A percentile compares a stretch with the other conserved stretches of the same genome.
phyloP scores from a whole-genome alignment of 1,140 invertebrate genomes.

The Euschistus heros region DNA sequence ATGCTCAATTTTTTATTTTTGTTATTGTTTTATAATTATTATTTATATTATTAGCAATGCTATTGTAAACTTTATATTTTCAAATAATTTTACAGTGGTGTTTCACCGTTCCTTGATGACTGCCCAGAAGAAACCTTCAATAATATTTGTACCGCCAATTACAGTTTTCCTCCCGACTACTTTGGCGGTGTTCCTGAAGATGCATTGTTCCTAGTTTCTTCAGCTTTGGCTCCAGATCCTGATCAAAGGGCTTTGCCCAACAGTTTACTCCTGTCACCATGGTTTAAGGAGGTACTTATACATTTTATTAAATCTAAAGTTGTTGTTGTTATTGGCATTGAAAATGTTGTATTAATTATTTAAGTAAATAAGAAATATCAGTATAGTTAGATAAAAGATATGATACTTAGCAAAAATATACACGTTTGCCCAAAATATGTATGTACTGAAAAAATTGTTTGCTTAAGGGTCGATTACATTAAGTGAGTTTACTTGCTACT shows the following conservation, averaged over 20 bases:
- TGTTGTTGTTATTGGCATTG: not conserved
- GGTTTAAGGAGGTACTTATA: not conserved
- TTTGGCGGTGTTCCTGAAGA: conserved; percentile 4
- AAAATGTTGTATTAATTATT: not conserved
- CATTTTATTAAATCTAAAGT: not conserved
- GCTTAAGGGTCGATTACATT: too few relatives aligned
- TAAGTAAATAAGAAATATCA: not conserved
- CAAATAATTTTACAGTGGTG: conserved; percentile 40
- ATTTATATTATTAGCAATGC: too few relatives aligned
- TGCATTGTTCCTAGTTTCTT: not conserved
- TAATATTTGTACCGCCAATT: conserved; percentile 72
- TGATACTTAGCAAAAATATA: not conserved
- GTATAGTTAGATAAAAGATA: not conserved
- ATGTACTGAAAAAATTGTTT: not conserved
- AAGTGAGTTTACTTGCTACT: too few relatives aligned
- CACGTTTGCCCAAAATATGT: not conserved
- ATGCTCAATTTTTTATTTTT: conserved; percentile 34
- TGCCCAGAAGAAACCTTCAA: conserved; percentile 72
- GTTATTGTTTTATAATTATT: conserved; percentile 26
- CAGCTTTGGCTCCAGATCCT: conserved; percentile 1
- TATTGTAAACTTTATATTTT: too few relatives aligned
- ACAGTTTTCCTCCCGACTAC: conserved; percentile 21
- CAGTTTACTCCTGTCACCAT: conserved; percentile 1
- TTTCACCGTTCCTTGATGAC: conserved; percentile 73
- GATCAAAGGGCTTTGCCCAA: not conserved